These are phyloP conservation scores for Scaptomyza polygonia DNA, from an alignment of 2,888 invertebrate species.

Conservation along the genomic window DNA sequence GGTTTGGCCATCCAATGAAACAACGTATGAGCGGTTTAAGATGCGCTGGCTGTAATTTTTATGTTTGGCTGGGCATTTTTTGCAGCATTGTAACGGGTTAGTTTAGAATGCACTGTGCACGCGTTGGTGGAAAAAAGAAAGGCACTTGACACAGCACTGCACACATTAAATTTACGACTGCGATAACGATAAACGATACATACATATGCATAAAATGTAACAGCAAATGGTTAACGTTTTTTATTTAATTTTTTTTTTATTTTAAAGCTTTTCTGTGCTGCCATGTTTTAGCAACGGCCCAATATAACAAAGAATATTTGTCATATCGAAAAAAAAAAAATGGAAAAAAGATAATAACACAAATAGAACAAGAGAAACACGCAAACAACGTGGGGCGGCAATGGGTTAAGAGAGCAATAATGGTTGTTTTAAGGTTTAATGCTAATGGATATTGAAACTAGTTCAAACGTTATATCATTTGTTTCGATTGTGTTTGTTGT, in stretches of 20 bases:
- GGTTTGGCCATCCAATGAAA: slow-evolving; percentile 60
- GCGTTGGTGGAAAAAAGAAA: slow-evolving; percentile 7
- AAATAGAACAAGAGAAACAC: slow-evolving; percentile 22
- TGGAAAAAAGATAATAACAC: slow-evolving; percentile 16
- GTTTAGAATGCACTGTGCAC: slow-evolving; percentile 59
- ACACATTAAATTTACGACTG: slow-evolving; percentile 2
- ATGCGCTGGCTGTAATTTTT: slow-evolving; percentile 42
- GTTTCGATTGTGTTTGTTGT: slow-evolving; percentile 38
- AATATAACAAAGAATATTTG: slow-evolving; percentile 69
- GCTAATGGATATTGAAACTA: slow-evolving; percentile 62
- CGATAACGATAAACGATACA: slow-evolving; percentile 35
- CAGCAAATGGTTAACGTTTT: slow-evolving; percentile 14
- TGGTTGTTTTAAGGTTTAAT: slow-evolving; percentile 30
- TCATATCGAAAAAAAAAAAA: slow-evolving; percentile 21
- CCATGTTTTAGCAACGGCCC: slow-evolving; percentile 68
- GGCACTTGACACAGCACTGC: slow-evolving; percentile 50
- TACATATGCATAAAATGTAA: slow-evolving; percentile 34
- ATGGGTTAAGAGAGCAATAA: slow-evolving; percentile 53
- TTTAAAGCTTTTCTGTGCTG: slow-evolving; percentile 37
- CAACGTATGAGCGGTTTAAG: slow-evolving; percentile 48
- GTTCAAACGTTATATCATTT: slow-evolving; percentile 58
- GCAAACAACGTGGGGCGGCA: slow-evolving; percentile 66
- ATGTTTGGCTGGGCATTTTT: slow-evolving; percentile 38
- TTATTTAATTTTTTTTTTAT: not conserved
- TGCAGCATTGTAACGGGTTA: slow-evolving; percentile 52